Base-by-base conservation (phyloP, 2,797 vertebrate species). In the Gobionotothen gibberifrons region DNA sequence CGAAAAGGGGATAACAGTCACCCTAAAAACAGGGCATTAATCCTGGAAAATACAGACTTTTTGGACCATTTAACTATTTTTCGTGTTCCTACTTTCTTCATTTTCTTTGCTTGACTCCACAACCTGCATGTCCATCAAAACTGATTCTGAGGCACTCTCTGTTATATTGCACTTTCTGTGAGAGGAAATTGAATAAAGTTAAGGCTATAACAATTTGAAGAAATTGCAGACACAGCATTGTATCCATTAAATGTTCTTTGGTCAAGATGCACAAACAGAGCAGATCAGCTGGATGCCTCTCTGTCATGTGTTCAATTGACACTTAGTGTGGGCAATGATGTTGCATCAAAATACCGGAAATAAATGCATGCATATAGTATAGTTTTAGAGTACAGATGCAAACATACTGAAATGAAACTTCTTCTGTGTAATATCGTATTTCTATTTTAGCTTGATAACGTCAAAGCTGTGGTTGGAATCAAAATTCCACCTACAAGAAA, bases 91-190 rank as follows among this genome's bases (percentile, higher is more conserved):
- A 36, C 48, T 52, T 69, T 2, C 29, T 13, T 22, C 11, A 19
- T 4, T 16, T 12, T 36, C 5, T 32, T 52, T 26, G 29, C 29
- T 54, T 32, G 47, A 26, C 16, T 59, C 32, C 3, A 42, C 17
- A 32, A 29, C 61, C 8, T 49, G 2, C 36, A 60, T 51, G 44
- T 55, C 39, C 51, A 61, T 71, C 62, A 44, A 62, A 60, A 16
- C 32, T 4, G 36, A n/a, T 17, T 51, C 4, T 12, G 3, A 13
- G 2, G 42, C 21, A 42, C 21, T 47, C 48, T 47, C 46, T 19
- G 44, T 21, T 70, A 49, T 3, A 17, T 14, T 49, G 17, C 7
- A 36, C 14, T 47, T 17, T 14, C 6, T 57, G 39, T 48, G 14
- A 39, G 3, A 74, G 60, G 16, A 61, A 29, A 10, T 21, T 32